Conservation (phyloP, 92 coral and sea anemone genomes). For the Pocillopora meandrina region DNA sequence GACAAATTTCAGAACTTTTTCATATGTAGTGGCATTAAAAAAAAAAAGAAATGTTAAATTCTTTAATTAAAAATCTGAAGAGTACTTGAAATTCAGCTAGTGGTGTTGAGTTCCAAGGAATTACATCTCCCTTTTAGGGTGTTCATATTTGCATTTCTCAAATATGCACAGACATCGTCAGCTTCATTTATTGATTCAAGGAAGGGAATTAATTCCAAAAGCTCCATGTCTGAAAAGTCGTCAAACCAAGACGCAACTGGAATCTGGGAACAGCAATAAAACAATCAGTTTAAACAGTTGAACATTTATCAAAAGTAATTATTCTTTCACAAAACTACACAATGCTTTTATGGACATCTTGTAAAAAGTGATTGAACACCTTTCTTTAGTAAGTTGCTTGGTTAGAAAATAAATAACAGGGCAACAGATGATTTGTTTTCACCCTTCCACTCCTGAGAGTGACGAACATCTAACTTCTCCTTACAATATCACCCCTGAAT, state of each 20-base stretch:
- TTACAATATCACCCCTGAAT: too few relatives aligned
- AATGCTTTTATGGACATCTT: too few relatives aligned
- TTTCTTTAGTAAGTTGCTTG: too few relatives aligned
- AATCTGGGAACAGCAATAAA: slow-evolving; percentile 46
- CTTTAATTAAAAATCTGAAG: neutral
- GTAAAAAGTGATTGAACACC: too few relatives aligned
- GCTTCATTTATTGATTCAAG: slow-evolving; percentile 84
- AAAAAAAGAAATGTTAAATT: neutral
- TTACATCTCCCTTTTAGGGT: slow-evolving; percentile 46
- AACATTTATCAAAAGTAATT: too few relatives aligned
- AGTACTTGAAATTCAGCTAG: neutral
- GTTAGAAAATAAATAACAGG: too few relatives aligned
- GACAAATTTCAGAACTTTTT: too few relatives aligned
- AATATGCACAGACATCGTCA: slow-evolving; percentile 88
- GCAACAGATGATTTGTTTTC: too few relatives aligned
- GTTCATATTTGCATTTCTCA: slow-evolving; percentile 78
- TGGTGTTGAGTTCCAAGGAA: slow-evolving; percentile 23
- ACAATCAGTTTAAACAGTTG: neutral
- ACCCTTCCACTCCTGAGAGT: too few relatives aligned
- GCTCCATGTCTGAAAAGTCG: slow-evolving; percentile 86
- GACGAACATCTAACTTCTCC: too few relatives aligned
- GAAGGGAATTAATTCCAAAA: slow-evolving; percentile 90
- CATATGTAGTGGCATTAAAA: neutral
- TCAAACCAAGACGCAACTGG: slow-evolving; percentile 99
- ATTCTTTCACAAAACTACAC: too few relatives aligned